Percentiles rank a stretch among this genome's conserved stretches.
These are phyloP conservation scores for Sebastiscus tertius DNA, from an alignment of 2,797 vertebrate genomes.

Conservation along the genomic window DNA sequence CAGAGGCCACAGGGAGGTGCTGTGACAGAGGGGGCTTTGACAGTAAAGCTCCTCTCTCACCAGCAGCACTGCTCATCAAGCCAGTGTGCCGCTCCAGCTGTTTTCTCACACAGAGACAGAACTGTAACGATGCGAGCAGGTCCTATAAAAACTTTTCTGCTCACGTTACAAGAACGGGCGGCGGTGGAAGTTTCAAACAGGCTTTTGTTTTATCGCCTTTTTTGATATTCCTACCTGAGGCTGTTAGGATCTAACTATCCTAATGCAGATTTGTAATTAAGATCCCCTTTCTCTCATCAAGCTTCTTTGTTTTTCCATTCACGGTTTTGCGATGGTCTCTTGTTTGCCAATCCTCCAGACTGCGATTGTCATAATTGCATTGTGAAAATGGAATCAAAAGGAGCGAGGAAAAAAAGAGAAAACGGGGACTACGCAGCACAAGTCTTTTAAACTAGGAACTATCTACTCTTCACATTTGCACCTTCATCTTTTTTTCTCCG, in stretches of 20 bases:
- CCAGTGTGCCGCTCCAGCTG: constrained; percentile 64
- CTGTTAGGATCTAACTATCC: constrained; percentile 62
- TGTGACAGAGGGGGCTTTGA: constrained; percentile 70
- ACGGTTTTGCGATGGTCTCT: constrained; percentile 50
- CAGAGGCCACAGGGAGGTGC: constrained; percentile 80
- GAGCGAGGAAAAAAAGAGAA: constrained; percentile 19
- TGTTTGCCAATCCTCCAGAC: constrained; percentile 69
- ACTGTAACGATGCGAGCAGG: constrained; percentile 71
- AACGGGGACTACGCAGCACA: constrained; percentile 15
- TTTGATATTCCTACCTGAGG: constrained; percentile 64
- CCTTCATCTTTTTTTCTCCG: constrained; percentile 23
- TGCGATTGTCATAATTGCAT: constrained; percentile 77
- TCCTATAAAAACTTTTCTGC: constrained; percentile 65
- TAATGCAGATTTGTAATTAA: constrained; percentile 81
- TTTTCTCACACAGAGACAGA: constrained; percentile 69
- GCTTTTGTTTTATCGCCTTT: constrained; percentile 63
- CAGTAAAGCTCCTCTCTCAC: constrained; percentile 55
- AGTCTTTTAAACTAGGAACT: constrained; percentile 59
- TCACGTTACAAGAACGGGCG: constrained; percentile 59
- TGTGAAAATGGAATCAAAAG: constrained; percentile 64
- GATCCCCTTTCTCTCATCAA: constrained; percentile 76
- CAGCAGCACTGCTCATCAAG: constrained; percentile 69
- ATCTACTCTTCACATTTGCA: constrained; percentile 53
- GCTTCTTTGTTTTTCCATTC: constrained; percentile 72
- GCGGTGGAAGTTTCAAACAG: constrained; percentile 67